Percentiles rank a stretch among this genome's conserved stretches.
Evolutionary conservation across 2,797 vertebrate genomes (phyloP).

Genomic region (Melanotaenia pygmaea): DNA sequence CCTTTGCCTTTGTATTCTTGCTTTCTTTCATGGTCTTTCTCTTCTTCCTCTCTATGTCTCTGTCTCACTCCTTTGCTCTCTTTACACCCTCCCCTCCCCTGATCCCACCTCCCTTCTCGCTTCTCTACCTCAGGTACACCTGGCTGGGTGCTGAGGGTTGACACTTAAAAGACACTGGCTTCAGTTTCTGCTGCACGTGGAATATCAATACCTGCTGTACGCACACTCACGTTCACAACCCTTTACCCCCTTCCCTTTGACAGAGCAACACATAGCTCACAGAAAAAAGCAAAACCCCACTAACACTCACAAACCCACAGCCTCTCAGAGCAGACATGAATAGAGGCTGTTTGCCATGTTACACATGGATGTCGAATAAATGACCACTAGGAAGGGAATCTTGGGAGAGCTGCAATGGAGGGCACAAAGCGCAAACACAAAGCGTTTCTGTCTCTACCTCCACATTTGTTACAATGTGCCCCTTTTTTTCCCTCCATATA

Average conservation of each 20-base stretch:
- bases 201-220: slow-evolving; percentile 72
- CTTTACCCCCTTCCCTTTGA: slow-evolving; percentile 29
- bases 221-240: slow-evolving; percentile 6
- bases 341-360: slow-evolving; percentile 28
- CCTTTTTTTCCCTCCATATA: slow-evolving; percentile 60
- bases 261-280: slow-evolving; percentile 46
- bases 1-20: slow-evolving; percentile 50
- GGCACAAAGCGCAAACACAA: slow-evolving; percentile 48
- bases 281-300: background rate
- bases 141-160: slow-evolving; percentile 72
- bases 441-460: background rate
- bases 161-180: slow-evolving; percentile 77
- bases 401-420: slow-evolving; percentile 30
- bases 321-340: slow-evolving; percentile 43
- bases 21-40: slow-evolving; percentile 47
- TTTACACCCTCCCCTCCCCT: slow-evolving; percentile 36
- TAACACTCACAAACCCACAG: slow-evolving; percentile 17
- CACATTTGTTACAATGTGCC: slow-evolving; percentile 41
- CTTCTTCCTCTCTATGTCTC: slow-evolving; percentile 43
- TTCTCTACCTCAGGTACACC: slow-evolving; percentile 65
- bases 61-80: slow-evolving; percentile 28
- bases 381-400: slow-evolving; percentile 42
- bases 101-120: slow-evolving; percentile 37
- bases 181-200: slow-evolving; percentile 67
- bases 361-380: slow-evolving; percentile 15